Evolutionary conservation across 2,113 vertebrate genomes (phyloP).

Genomic region (Centropus bengalensis): DNA sequence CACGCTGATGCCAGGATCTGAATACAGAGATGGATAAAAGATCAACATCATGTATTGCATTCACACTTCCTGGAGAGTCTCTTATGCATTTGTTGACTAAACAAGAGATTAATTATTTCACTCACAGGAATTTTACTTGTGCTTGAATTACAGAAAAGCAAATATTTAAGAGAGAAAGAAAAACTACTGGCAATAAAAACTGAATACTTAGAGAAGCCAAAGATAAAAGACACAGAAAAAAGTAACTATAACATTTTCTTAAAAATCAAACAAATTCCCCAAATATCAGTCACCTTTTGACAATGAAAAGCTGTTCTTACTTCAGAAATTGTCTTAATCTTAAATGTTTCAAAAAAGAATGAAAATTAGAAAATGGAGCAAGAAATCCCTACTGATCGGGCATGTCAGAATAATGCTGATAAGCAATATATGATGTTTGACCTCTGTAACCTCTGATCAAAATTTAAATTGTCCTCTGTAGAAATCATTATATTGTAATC

Average conservation of each 20-base stretch:
- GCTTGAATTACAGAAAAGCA: not conserved
- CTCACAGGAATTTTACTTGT: not conserved
- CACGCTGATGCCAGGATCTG: not conserved
- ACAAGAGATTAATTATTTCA: not conserved
- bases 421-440: conserved; percentile 26
- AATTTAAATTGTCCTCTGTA: conserved; percentile 48
- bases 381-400: not conserved
- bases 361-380: not conserved
- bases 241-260: not conserved
- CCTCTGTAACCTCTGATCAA: conserved; percentile 20
- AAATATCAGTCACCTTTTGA: not conserved
- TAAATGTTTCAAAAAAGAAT: not conserved
- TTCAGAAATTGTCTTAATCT: not conserved
- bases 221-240: not conserved
- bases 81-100: not conserved
- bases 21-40: not conserved
- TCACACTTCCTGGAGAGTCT: not conserved
- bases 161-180: not conserved
- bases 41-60: not conserved
- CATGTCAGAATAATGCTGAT: not conserved
- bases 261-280: not conserved
- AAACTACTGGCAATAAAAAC: not conserved
- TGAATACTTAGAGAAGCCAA: not conserved
- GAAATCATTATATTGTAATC: conserved; percentile 53
- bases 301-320: not conserved